Evolutionary conservation across 2,797 vertebrate species (phyloP), one percentile per base, ranked within the genome.

Genomic region (Poeciliopsis gracilis): DNA sequence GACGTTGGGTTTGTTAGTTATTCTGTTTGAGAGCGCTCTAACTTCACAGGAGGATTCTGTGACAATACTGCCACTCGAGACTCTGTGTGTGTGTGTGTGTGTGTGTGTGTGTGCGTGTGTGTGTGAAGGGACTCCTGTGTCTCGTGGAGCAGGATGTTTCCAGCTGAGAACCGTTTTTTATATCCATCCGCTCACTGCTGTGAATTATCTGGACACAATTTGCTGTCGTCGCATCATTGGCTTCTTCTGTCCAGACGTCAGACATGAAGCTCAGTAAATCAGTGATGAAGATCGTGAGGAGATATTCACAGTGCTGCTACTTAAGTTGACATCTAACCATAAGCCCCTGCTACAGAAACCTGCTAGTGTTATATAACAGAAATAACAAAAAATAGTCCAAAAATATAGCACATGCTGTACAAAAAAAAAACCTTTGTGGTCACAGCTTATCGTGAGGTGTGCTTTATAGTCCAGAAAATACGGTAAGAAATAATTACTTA

Each of bases 11-110:
- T 72, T 73, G 82, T 94, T 93, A 91, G 77, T 38, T 71, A 95
- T 96, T 95, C 94, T 83, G 82, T 95, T 93, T 95, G 93, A 94
- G 79, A 76, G 74, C 72, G 46, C 47, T 78, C 84, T 79, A 82
- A 84, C 86, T 88, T 87, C 84, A 90, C 79, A 55, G 36, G n/a
- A 75, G 77, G 82, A 86, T 83, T 83, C 33, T 87, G 85, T 57
- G 74, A 80, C 61, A 43, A 28, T 45, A 80, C 84, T 82, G 79
- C n/a, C 69, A 86, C 57, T 78, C 47, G 6, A 28, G 74, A 76
- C 72, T 76, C 78, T 83, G 76, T 82, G 71, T 55, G 67, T 51
- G 66, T 49, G 12, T 6, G 57, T 78, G 30, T 70, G 77, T 66
- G 73, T 83, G 76, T 82, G 71, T 55, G 67, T 51, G 66, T 49